A percentile compares a stretch with the other conserved stretches of the same genome.
These are phyloP conservation scores for Stenotaenia linearis DNA, from an alignment of 2,888 invertebrate genomes.

Conservation along the genomic window DNA sequence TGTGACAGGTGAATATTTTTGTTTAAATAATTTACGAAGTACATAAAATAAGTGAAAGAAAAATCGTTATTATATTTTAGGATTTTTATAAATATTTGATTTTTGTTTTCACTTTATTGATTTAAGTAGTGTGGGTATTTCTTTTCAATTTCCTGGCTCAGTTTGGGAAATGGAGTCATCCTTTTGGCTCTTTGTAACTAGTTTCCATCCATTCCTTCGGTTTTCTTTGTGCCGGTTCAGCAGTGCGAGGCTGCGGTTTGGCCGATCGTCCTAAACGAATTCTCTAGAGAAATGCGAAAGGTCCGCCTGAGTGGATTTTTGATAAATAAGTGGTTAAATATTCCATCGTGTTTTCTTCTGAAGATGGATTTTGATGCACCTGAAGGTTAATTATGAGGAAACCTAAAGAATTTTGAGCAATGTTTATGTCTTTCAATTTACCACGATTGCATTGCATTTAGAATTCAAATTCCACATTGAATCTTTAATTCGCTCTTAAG, in stretches of 20 bases:
- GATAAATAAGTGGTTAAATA: neutral
- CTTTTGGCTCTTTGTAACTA: neutral
- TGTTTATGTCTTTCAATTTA: neutral
- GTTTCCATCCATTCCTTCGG: neutral
- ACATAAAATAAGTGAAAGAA: neutral
- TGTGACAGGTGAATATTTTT: conserved; percentile 35
- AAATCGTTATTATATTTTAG: neutral
- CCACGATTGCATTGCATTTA: neutral
- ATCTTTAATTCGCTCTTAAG: too few species aligned
- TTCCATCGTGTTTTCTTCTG: neutral
- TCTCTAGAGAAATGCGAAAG: neutral
- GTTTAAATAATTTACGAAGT: neutral
- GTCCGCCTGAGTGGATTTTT: too few species aligned
- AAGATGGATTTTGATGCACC: neutral
- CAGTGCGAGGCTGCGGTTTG: neutral
- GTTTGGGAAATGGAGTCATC: neutral
- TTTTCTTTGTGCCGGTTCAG: neutral
- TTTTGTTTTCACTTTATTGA: neutral
- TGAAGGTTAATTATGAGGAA: neutral
- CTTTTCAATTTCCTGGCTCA: neutral
- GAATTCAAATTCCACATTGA: neutral
- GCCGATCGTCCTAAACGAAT: neutral
- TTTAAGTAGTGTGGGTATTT: neutral
- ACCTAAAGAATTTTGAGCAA: neutral
- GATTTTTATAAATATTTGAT: too few species aligned